Base-by-base conservation (phyloP, 2,888 invertebrate species). In the Drosophila nr. perissopoda region DNA sequence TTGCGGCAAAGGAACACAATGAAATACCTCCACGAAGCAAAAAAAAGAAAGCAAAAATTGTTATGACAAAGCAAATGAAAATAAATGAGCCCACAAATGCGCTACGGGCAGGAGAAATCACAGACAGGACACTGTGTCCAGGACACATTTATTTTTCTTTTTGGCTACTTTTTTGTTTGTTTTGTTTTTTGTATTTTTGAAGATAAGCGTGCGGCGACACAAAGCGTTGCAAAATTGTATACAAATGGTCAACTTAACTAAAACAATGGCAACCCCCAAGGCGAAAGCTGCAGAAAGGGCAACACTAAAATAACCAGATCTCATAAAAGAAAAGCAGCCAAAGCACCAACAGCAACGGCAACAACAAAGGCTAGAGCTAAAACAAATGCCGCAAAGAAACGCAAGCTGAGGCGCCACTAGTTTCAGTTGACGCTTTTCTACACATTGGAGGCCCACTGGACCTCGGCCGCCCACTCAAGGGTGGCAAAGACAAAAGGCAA, bases 221-320 rank as follows among this genome's bases (percentile, higher is more conserved):
- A 78, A 78, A 80, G 71, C 67, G 69, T 61, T 65, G 64, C 72
- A 76, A 69, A 87, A 87, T 88, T 87, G 89, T 90, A 87, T 89
- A 88, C 85, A 90, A 90, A 89, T 90, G 90, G 89, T 83, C 90
- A 84, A 87, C 89, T 89, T 86, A 90, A 81, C 83, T 82, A 84
- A 79, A 81, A 89, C 88, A 85, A 87, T 78, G 82, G 82, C 73
- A 75, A 68, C 65, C 27, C 56, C 56, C 71, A 70, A 63, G 70
- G 76, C 69, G 70, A 54, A 52, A 63, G 56, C 56, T 40, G 40
- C 36, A 40, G 38, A 31, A 52, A 52, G 69, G 69, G 56, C 53
- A 73, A 68, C 71, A 79, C 71, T 71, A 69, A 82, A 83, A 82
- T 77, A 72, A 80, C 75, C 87, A 72, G 61, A 75, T 68, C 57